Percentiles rank a stretch among this genome's conserved stretches.
Evolutionary conservation across 1,140 invertebrate species (phyloP).

Genomic region (Ostrea edulis): DNA sequence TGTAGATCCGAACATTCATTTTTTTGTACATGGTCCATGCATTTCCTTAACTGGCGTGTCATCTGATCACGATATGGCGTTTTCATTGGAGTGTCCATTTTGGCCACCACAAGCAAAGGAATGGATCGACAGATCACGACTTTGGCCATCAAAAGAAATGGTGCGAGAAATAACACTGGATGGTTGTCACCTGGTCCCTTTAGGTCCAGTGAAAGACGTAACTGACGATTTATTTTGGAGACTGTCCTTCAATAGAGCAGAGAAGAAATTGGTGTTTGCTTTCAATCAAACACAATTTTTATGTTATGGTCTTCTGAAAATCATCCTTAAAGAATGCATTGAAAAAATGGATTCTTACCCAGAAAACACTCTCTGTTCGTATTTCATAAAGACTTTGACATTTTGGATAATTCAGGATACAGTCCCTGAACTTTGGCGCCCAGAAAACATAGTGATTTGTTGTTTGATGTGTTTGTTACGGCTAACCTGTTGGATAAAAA

Average conservation of each 20-base stretch:
- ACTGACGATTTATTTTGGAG: constrained; percentile 34
- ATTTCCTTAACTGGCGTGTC: neutral
- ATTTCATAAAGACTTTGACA: constrained; percentile 49
- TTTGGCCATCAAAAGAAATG: constrained; percentile 31
- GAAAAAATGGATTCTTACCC: constrained; percentile 10
- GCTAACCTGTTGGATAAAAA: constrained; percentile 21
- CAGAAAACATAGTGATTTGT: constrained; percentile 9
- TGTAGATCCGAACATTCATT: neutral
- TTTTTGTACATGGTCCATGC: neutral
- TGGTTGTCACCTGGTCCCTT: constrained; percentile 41
- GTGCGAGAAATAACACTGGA: constrained; percentile 24
- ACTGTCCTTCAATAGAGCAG: constrained; percentile 40
- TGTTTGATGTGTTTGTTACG: constrained; percentile 35
- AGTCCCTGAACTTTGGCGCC: neutral
- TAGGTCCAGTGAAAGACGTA: constrained; percentile 1
- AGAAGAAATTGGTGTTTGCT: constrained; percentile 41
- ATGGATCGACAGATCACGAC: neutral
- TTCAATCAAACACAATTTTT: constrained; percentile 48
- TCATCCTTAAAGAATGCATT: constrained; percentile 37
- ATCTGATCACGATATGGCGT: constrained; percentile 5
- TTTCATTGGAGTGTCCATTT: constrained; percentile 14
- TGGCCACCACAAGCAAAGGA: constrained; percentile 20
- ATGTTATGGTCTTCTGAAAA: constrained; percentile 46
- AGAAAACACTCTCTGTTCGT: constrained; percentile 43
- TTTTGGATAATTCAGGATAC: constrained; percentile 35